Evolutionary conservation across 2,113 vertebrate genomes (phyloP).

Genomic region (Azemiops feae): DNA sequence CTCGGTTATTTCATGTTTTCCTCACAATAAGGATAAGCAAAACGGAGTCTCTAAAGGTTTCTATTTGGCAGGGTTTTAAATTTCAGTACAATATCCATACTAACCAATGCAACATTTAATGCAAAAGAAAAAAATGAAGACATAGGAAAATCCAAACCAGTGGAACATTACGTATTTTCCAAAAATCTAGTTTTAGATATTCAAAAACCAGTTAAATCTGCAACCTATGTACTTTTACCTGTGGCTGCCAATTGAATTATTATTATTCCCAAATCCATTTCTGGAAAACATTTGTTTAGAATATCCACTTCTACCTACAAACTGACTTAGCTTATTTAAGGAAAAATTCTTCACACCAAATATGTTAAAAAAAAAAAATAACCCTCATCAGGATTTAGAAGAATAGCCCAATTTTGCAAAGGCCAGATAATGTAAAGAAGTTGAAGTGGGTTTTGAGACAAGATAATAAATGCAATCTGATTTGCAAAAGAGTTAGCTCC

Average conservation of each 20-base stretch:
- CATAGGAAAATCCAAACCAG: background rate
- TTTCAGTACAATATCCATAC: background rate
- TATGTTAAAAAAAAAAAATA: background rate
- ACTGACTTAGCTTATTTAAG: background rate
- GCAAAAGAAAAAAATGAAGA: slow-evolving; percentile 6
- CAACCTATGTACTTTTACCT: background rate
- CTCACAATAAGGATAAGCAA: background rate
- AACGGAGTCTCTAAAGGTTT: background rate
- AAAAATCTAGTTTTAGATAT: background rate
- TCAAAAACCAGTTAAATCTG: background rate
- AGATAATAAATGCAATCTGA: background rate
- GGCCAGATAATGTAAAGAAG: background rate
- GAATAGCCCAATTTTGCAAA: background rate
- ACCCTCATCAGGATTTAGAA: background rate
- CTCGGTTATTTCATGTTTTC: background rate
- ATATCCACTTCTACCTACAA: background rate
- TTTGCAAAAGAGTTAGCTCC: background rate
- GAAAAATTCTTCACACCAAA: background rate
- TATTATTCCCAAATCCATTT: background rate
- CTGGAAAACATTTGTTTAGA: background rate
- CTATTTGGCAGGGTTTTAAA: background rate
- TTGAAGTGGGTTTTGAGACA: background rate
- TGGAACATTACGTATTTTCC: background rate
- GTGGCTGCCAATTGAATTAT: background rate
- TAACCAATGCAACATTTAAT: background rate